Base-by-base conservation (phyloP, 1,140 invertebrate genomes). In the Drosophila miranda region DNA sequence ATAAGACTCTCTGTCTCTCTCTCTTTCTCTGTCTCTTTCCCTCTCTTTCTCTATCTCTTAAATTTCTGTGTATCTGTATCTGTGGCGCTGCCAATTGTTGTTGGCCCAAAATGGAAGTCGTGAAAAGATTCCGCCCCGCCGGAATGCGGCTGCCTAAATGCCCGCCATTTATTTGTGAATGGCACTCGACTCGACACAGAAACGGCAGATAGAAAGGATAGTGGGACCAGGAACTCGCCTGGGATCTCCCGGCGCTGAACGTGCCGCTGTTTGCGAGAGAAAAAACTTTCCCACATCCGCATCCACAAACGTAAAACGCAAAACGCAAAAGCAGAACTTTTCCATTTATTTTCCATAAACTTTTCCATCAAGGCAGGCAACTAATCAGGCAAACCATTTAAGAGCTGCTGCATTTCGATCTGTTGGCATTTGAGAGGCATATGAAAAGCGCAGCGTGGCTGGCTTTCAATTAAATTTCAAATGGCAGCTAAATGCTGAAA, bases 141-240 rank as follows among this genome's bases (percentile, higher is more conserved):
- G 50, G 53, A 41, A 56, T 73, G 59, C 49, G 60, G 71, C 60
- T 69, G 63, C 81, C 77, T 86, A 86, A 86, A 86, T 87, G 78
- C 78, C 64, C 82, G 78, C 69, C 82, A 86, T 84, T 84, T 84
- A 80, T 80, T 86, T 84, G 81, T 86, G 77, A 84, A 86, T 76
- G 77, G 73, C 55, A 67, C 81, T 84, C 68, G 41, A 68, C n/a
- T 13, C 14, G 45, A 53, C 64, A 70, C 50, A 70, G 57, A 76
- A 26, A 26, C 51, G 41, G 49, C 54, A 71, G 58, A 59, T 26
- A 61, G 49, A 68, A 49, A 48, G 62, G 67, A 70, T 53, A 38
- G 43, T 46, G 30, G 30, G 30, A 3, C 8, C 13, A 13, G 11
- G 72, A 48, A 30, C 16, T 21, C 41, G 9, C 21, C 26, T 9